Base-by-base conservation (phyloP, 2,888 invertebrate genomes). In the Trichopoda pennipes region DNA sequence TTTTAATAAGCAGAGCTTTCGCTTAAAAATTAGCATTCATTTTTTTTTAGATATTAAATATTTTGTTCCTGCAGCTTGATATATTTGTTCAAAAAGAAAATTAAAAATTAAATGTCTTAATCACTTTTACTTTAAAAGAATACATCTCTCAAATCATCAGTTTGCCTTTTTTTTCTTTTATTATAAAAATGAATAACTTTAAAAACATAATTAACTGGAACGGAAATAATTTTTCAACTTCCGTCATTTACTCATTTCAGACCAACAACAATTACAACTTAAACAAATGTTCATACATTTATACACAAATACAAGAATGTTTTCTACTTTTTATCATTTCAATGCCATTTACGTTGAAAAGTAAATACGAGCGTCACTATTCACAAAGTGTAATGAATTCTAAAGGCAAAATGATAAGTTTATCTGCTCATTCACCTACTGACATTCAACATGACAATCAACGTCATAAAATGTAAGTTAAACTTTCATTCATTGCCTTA, bases 151-250 rank as follows among this genome's bases (percentile, higher is more conserved):
- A n/a, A 19, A n/a, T 69, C 23, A 58, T 75, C 19, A 16, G 12
- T 10, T 19, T 35, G 19, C 23, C 3, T 73, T 66, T 38, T 60
- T 66, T 38, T 60, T 28, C 23, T 69, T 10, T n/a, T 44, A 42
- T 74, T 61, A 14, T 49, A 70, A 3, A 63, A 58, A 70, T 35
- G 44, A 44, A 66, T 70, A 70, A 72, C 61, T 68, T 78, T 75
- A 69, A 72, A 68, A 76, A 72, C 72, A 79, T 75, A 82, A 82
- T 82, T 82, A 79, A 82, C 79, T 75, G 75, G 75, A 76, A 79
- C 72, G 82, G 79, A 82, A 79, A 79, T 82, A 79, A 82, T 82
- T 76, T 75, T 75, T 79, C 79, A 82, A 72, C 70, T 82, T 82
- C 78, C 70, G 70, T 75, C 70, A 66, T 74, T 64, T 61, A 73